Percentiles rank a stretch among this genome's conserved stretches.
Conservation (phyloP, 2,113 vertebrate species). For the Sakesphorus luctuosus region DNA sequence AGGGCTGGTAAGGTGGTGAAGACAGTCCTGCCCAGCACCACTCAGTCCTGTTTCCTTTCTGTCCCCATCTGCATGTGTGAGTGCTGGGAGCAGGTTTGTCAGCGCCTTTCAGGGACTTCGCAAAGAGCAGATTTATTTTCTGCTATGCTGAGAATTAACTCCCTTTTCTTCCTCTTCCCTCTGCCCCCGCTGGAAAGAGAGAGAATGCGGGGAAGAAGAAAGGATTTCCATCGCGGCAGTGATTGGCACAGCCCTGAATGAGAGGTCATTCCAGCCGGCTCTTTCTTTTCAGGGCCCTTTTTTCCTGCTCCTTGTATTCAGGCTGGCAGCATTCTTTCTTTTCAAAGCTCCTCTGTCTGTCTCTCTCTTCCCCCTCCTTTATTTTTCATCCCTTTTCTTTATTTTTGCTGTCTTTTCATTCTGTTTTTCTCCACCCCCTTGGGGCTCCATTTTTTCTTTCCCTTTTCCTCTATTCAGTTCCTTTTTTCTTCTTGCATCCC, state of each 20-base stretch:
- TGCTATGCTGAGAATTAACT: constrained; percentile 69
- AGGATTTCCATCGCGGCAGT: constrained; percentile 69
- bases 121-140: constrained; percentile 66
- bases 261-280: constrained; percentile 76
- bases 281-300: constrained; percentile 78
- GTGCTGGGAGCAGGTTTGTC: background rate
- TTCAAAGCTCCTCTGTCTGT: constrained; percentile 76
- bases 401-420: constrained; percentile 75
- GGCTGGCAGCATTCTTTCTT: constrained; percentile 72
- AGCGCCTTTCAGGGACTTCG: background rate
- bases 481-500: constrained; percentile 56
- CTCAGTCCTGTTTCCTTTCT: background rate
- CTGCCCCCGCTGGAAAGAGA: constrained; percentile 69
- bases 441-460: constrained; percentile 70
- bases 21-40: background rate
- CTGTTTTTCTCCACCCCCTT: constrained; percentile 69
- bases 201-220: constrained; percentile 75
- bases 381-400: constrained; percentile 75
- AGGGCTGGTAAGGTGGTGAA: background rate
- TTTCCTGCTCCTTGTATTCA: constrained; percentile 73
- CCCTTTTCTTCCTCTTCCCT: constrained; percentile 64
- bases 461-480: constrained; percentile 76
- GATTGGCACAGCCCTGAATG: constrained; percentile 78
- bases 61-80: background rate
- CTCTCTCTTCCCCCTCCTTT: constrained; percentile 75